Conservation (phyloP, 2,888 invertebrate genomes). For the Zhuqinia jingwanae region DNA sequence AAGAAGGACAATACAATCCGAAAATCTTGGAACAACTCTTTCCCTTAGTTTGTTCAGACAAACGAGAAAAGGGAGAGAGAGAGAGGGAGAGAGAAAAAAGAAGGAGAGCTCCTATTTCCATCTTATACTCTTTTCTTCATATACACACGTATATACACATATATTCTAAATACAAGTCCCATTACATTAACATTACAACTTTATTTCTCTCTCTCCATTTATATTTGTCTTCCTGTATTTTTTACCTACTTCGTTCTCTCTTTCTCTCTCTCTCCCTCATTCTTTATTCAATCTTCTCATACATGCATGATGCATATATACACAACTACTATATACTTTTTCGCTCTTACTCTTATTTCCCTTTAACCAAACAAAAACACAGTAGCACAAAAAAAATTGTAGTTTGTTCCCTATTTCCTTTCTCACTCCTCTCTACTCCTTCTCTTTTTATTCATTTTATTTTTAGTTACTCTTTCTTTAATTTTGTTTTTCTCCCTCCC, state of each 20-base stretch:
- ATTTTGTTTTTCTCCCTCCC: not conserved
- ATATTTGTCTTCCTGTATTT: constrained; percentile 42
- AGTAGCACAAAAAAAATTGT: constrained; percentile 45
- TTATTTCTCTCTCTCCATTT: constrained; percentile 55
- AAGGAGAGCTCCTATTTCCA: constrained; percentile 60
- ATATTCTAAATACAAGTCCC: constrained; percentile 1
- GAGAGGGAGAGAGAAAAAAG: constrained; percentile 35
- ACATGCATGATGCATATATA: not conserved
- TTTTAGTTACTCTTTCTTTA: constrained; percentile 47
- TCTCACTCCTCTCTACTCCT: constrained; percentile 34
- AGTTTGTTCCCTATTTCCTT: constrained; percentile 58
- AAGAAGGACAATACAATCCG: constrained; percentile 69
- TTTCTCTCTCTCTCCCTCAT: constrained; percentile 31
- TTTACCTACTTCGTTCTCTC: constrained; percentile 34
- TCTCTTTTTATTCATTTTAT: constrained; percentile 40
- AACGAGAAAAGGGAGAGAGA: constrained; percentile 39
- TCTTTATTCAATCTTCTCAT: constrained; percentile 31
- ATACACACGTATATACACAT: not conserved
- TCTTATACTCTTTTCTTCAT: constrained; percentile 33
- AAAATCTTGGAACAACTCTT: constrained; percentile 73
- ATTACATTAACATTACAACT: constrained; percentile 40
- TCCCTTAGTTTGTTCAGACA: constrained; percentile 54
- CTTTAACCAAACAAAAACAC: constrained; percentile 45
- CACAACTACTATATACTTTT: not conserved
- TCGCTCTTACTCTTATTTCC: constrained; percentile 39